Evolutionary conservation across 2,113 vertebrate genomes (phyloP).

Genomic region (Triplophysa siluroides): DNA sequence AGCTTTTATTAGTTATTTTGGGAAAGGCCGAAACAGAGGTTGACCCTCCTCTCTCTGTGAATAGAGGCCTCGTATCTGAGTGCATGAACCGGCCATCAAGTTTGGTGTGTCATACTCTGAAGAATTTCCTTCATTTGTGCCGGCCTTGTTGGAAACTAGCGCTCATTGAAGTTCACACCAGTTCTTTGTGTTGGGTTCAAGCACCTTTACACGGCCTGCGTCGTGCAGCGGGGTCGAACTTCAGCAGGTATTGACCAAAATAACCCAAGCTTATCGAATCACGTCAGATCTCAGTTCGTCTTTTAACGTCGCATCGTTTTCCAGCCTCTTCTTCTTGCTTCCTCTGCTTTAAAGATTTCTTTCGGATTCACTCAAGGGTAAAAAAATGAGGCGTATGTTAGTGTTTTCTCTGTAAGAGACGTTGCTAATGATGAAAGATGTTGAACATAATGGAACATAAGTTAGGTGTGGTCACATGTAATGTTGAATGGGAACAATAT

Average conservation of each 20-base stretch:
- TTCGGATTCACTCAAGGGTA: constrained; percentile 3
- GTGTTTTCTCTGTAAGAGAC: neutral
- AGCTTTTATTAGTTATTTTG: constrained; percentile 37
- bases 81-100: constrained; percentile 47
- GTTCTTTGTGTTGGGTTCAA: constrained; percentile 54
- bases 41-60: constrained; percentile 48
- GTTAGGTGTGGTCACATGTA: constrained; percentile 4
- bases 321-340: neutral
- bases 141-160: constrained; percentile 51
- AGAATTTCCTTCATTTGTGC: constrained; percentile 71
- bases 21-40: constrained; percentile 6
- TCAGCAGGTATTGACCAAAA: neutral
- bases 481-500: constrained; percentile 29
- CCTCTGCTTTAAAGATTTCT: neutral
- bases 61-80: constrained; percentile 51
- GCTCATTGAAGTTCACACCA: constrained; percentile 62
- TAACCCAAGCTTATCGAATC: neutral
- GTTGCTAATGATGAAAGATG: constrained; percentile 41
- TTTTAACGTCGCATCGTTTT: neutral
- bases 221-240: neutral
- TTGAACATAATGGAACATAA: constrained; percentile 29
- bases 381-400: constrained; percentile 4
- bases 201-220: constrained; percentile 42
- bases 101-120: constrained; percentile 60
- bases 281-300: neutral